Evolutionary conservation across 2,888 invertebrate species (phyloP).

Genomic region (Rhagonycha lutea): DNA sequence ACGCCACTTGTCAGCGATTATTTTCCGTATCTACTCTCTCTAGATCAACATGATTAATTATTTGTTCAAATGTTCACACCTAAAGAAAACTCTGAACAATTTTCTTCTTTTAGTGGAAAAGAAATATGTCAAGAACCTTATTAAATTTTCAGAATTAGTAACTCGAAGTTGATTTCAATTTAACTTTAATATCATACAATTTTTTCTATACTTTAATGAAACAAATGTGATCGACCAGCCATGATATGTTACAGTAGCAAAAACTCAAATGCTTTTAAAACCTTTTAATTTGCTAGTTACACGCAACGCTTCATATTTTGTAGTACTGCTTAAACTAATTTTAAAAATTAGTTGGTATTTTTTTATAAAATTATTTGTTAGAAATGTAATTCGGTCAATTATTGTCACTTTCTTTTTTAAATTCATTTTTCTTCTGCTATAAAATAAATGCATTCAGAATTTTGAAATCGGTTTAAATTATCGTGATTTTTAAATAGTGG

Average conservation of each 20-base stretch:
- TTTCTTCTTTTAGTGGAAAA: background rate
- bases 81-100: background rate
- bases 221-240: background rate
- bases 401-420: background rate
- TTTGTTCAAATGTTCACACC: conserved; percentile 6
- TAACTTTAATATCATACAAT: no score
- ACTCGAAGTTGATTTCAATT: no score
- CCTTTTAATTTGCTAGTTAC: background rate
- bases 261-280: background rate
- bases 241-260: background rate
- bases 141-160: background rate
- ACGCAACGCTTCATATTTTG: background rate
- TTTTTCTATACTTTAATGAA: no score
- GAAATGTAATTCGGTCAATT: background rate
- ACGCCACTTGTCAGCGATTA: conserved; percentile 49
- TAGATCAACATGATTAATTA: conserved; percentile 14
- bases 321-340: background rate
- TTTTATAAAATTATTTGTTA: background rate
- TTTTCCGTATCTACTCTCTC: conserved; percentile 32
- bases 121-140: background rate
- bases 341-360: background rate
- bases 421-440: background rate
- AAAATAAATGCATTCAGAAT: background rate
- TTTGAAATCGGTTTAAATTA: background rate
- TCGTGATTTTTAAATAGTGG: background rate